Base-by-base conservation (phyloP, 2,888 invertebrate genomes). In the Drosophila diplacantha region DNA sequence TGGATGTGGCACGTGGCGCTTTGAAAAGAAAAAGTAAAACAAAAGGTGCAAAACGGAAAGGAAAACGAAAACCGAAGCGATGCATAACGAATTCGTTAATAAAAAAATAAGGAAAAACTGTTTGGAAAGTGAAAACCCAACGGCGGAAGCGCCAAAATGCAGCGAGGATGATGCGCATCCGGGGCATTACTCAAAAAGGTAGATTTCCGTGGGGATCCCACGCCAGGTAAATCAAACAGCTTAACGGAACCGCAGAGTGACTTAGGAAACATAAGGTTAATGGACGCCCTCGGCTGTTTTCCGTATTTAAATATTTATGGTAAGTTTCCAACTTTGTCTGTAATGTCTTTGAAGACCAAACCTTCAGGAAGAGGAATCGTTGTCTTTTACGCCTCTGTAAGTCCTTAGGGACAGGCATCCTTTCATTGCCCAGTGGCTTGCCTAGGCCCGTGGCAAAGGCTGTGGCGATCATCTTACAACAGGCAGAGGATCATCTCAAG, bases 61-160 rank as follows among this genome's bases (percentile, higher is more conserved):
- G 44, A 51, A 72, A 71, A 59, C 46, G 66, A 72, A 77, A 75
- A 72, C 39, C 62, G 46, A 72, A 80, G 73, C 73, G 71, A 77
- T 55, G 73, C 69, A 68, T 67, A 81, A 74, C 83, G 75, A 81
- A 82, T 74, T 80, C 61, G 76, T 79, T 74, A 74, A 75, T 72
- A 61, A 47, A 63, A 46, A 46, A 55, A 37, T 29, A 18, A 8
- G 18, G 44, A 29, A 14, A 26, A 31, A 51, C 63, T 50, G 62
- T 62, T 66, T 65, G 72, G 71, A 81, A 83, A 83, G 81, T 77
- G 76, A 81, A 81, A 78, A 68, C 50, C 39, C 47, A 66, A 63
- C 71, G 70, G 75, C 83, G 76, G 75, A 81, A 83, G 77, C 74
- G 68, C 74, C 72, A 71, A 78, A 78, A 67, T 63, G 62, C 67